These are phyloP conservation scores for Tylochromis polylepis DNA, from an alignment of 2,113 vertebrate species.

Conservation along the genomic window DNA sequence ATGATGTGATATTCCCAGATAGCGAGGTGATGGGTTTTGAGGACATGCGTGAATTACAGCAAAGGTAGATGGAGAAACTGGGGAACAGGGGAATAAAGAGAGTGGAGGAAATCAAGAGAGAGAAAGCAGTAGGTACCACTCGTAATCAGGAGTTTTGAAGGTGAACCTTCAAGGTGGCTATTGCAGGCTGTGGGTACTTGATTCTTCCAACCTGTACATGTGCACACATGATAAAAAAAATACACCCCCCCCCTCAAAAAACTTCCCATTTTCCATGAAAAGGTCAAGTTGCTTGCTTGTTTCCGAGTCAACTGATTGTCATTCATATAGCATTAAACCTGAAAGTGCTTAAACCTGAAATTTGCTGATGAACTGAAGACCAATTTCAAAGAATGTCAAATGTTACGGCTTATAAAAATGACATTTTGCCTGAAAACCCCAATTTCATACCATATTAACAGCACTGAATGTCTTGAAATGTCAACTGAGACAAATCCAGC, in stretches of 20 bases:
- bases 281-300: slow-evolving; percentile 33
- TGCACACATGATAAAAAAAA: neutral
- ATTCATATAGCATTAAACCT: neutral
- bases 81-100: neutral
- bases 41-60: slow-evolving; percentile 41
- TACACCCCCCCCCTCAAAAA: neutral
- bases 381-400: slow-evolving; percentile 24
- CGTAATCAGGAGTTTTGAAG: slow-evolving; percentile 49
- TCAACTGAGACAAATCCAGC: slow-evolving; percentile 33
- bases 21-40: slow-evolving; percentile 23
- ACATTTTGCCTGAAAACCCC: slow-evolving; percentile 39
- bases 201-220: neutral
- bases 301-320: slow-evolving; percentile 14
- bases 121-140: neutral
- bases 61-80: slow-evolving; percentile 11
- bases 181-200: slow-evolving; percentile 15
- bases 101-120: neutral
- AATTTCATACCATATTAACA: slow-evolving; percentile 39
- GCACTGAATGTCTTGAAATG: slow-evolving; percentile 30
- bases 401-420: slow-evolving; percentile 19
- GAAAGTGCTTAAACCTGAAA: neutral
- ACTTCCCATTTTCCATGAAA: slow-evolving; percentile 17
- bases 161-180: slow-evolving; percentile 45
- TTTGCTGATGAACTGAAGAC: slow-evolving; percentile 23
- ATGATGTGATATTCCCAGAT: slow-evolving; percentile 12